A percentile compares a stretch with the other conserved stretches of the same genome.
phyloP scores from a whole-genome alignment of 2,797 vertebrate species.

The Phalanger gymnotis region DNA sequence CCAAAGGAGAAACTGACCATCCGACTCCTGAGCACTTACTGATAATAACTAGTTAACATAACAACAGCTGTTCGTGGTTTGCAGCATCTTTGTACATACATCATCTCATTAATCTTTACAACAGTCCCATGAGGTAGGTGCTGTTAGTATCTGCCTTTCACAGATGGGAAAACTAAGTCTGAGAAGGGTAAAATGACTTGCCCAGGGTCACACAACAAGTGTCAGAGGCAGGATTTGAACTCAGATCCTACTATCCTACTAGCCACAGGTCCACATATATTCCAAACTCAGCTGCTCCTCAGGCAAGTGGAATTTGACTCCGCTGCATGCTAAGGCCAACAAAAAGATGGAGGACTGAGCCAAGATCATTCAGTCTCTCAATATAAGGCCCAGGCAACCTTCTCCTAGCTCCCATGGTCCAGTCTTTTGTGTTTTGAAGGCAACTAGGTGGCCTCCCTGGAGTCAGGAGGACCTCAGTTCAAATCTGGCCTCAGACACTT shows the following conservation, averaged over 20 bases:
- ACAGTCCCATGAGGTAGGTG: neutral
- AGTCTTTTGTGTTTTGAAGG: neutral
- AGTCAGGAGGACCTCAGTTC: neutral
- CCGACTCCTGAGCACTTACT: accelerated
- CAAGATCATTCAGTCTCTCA: neutral
- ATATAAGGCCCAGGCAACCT: neutral
- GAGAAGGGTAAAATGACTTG: neutral
- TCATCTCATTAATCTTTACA: neutral
- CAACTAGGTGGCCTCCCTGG: neutral
- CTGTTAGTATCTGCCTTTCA: neutral
- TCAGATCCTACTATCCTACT: neutral
- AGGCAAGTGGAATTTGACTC: neutral
- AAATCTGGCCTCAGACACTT: neutral
- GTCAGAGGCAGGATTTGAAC: neutral
- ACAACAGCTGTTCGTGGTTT: neutral
- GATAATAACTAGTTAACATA: neutral
- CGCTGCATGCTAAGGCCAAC: neutral
- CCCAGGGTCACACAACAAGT: neutral
- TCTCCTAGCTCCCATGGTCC: neutral
- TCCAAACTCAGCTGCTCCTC: neutral
- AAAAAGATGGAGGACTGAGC: neutral
- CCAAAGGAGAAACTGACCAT: neutral
- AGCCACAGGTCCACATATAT: neutral
- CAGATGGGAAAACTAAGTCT: neutral
- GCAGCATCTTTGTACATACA: neutral